phyloP scores from a whole-genome alignment of 1,140 invertebrate species.

The Oedothorax gibbosus region DNA sequence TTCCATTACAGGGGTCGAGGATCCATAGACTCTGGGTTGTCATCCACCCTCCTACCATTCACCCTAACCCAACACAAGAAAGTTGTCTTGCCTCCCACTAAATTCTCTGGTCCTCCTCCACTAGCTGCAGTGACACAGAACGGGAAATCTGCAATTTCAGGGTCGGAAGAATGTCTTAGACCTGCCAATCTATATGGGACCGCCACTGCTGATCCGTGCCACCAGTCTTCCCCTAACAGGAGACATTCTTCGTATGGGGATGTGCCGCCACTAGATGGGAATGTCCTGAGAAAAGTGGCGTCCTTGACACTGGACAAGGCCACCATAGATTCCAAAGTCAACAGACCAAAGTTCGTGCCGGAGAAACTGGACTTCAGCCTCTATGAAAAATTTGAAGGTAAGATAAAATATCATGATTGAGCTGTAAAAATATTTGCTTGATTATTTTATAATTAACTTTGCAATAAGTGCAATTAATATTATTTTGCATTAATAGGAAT shows the following conservation, averaged over 20 bases:
- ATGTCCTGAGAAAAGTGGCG: slow-evolving; percentile 84
- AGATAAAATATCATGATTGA: slow-evolving; percentile 62
- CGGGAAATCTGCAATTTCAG: slow-evolving; percentile 42
- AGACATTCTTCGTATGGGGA: slow-evolving; percentile 71
- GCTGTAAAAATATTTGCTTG: not conserved
- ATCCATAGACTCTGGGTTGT: slow-evolving; percentile 5
- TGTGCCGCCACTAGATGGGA: slow-evolving; percentile 72
- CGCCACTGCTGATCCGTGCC: not conserved
- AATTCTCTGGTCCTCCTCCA: slow-evolving; percentile 26
- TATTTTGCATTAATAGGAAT: too few species aligned
- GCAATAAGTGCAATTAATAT: too few species aligned
- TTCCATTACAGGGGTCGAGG: not conserved
- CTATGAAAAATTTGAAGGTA: slow-evolving; percentile 91
- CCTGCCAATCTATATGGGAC: slow-evolving; percentile 40
- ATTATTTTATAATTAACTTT: not conserved
- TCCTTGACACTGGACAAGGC: slow-evolving; percentile 81
- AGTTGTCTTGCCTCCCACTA: slow-evolving; percentile 60
- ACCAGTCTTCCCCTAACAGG: slow-evolving; percentile 59
- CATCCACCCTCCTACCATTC: slow-evolving; percentile 24
- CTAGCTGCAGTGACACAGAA: slow-evolving; percentile 1
- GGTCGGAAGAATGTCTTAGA: slow-evolving; percentile 53
- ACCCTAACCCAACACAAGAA: slow-evolving; percentile 59
- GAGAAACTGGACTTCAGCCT: slow-evolving; percentile 86
- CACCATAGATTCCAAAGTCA: slow-evolving; percentile 74
- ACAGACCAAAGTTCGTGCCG: slow-evolving; percentile 80